Percentiles rank a stretch among this genome's conserved stretches.
Evolutionary conservation across 2,113 vertebrate species (phyloP).

Genomic region (Nibea albiflora): DNA sequence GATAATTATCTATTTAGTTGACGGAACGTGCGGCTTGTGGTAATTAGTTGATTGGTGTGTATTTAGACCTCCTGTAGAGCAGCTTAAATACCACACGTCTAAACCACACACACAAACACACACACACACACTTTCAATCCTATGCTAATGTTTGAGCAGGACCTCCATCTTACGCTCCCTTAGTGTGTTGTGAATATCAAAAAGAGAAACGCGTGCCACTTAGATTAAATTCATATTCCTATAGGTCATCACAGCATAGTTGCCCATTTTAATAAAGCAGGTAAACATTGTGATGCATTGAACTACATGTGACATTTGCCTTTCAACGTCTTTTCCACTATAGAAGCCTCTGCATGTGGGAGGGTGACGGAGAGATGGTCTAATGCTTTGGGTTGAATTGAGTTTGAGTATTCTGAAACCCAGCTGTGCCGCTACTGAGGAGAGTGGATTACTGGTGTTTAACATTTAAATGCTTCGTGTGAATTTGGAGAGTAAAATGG

Average conservation of each 20-base stretch:
- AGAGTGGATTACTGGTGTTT: conserved; percentile 8
- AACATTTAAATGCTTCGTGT: conserved; percentile 4
- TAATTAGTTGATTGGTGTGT: conserved; percentile 52
- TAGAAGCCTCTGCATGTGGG: too few species aligned
- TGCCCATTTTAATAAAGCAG: conserved; percentile 8
- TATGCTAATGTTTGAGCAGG: not conserved
- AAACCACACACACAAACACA: not conserved
- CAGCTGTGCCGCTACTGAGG: not conserved
- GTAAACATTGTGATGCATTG: not conserved
- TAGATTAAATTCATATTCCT: not conserved
- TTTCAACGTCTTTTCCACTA: not conserved
- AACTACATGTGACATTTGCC: not conserved
- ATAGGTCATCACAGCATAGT: not conserved
- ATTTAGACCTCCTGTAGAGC: conserved; percentile 11
- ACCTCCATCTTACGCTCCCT: not conserved
- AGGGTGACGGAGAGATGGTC: not conserved
- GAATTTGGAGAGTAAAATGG: conserved; percentile 3
- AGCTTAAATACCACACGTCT: conserved; percentile 7
- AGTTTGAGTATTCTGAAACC: not conserved
- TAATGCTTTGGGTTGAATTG: conserved; percentile 7
- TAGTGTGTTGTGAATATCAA: not conserved
- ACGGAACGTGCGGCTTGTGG: conserved; percentile 17
- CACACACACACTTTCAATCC: not conserved
- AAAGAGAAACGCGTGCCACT: not conserved
- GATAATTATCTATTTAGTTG: conserved; percentile 37